Percentiles rank a stretch among this genome's conserved stretches.
Evolutionary conservation across 1,140 invertebrate species (phyloP).

Genomic region (Euborellia annulipes): DNA sequence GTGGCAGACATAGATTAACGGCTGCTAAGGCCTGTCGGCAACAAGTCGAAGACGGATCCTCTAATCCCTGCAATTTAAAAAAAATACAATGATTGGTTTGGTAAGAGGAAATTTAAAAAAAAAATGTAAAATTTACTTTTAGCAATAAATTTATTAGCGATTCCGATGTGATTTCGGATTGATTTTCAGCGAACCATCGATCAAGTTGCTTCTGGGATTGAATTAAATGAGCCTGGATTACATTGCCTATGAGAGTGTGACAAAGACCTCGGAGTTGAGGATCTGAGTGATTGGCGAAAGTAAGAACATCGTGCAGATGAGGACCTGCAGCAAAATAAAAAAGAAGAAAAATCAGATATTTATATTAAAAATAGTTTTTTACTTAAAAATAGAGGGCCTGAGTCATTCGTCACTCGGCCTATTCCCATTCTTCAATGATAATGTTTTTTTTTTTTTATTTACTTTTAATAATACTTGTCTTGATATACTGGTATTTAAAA

Average conservation of each 20-base stretch:
- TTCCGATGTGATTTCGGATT: conserved; percentile 14
- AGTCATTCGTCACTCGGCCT: no score
- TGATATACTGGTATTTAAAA: no score
- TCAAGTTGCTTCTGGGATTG: conserved; percentile 23
- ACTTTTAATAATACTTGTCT: no score
- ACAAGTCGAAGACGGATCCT: conserved; percentile 49
- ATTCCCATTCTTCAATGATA: no score
- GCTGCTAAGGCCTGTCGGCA: conserved; percentile 44
- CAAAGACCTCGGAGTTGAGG: conserved; percentile 66
- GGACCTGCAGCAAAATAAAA: no score
- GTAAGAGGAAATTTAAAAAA: neutral
- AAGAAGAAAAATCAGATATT: no score
- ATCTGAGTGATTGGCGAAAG: conserved; percentile 56
- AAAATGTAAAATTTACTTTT: conserved; percentile 13
- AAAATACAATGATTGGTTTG: neutral
- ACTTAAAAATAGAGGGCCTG: no score
- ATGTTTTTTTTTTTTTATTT: no score
- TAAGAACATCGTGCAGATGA: no score
- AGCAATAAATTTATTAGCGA: conserved; percentile 13
- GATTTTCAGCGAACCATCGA: neutral
- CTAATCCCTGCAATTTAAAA: conserved; percentile 37
- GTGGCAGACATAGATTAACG: conserved; percentile 37
- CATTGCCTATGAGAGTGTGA: conserved; percentile 45
- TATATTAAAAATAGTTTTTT: no score
- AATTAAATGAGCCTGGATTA: conserved; percentile 43